These are phyloP conservation scores for Eulemur macaco DNA, from an alignment of 2,113 vertebrate genomes.

Conservation along the genomic window DNA sequence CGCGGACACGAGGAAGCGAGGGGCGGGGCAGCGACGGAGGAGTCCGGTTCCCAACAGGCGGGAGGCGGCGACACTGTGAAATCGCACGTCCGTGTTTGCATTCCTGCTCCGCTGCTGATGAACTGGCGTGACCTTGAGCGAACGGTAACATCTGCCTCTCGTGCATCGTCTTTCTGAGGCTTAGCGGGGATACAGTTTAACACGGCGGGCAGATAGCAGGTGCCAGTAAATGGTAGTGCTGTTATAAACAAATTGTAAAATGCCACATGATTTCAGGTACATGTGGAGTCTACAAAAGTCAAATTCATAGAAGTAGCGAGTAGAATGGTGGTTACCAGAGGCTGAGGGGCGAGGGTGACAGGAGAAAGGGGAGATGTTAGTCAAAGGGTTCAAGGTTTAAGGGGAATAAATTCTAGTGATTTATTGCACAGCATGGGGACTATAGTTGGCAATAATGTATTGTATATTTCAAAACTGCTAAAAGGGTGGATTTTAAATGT, in stretches of 20 bases:
- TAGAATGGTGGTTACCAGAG: neutral
- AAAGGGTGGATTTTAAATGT: neutral
- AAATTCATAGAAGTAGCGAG: neutral
- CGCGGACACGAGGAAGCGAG: neutral
- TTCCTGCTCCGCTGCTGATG: neutral
- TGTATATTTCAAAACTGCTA: neutral
- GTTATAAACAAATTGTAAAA: neutral
- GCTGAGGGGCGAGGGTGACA: too few species aligned
- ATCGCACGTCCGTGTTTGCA: neutral
- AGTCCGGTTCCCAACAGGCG: neutral
- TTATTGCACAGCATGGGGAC: neutral
- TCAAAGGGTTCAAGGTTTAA: neutral
- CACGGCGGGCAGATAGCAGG: neutral
- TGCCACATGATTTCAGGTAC: too few species aligned
- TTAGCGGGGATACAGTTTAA: neutral
- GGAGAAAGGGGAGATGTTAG: neutral
- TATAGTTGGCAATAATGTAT: too few species aligned
- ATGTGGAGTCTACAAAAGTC: neutral
- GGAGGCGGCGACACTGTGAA: neutral
- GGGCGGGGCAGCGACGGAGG: accelerated
- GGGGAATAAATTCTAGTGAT: neutral
- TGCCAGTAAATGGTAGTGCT: neutral
- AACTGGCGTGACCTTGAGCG: neutral
- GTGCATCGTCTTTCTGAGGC: neutral
- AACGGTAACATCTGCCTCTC: neutral